Percentiles rank a stretch among this genome's conserved stretches.
Conservation (phyloP, 2,888 invertebrate genomes). For the Cheilosia grossa region DNA sequence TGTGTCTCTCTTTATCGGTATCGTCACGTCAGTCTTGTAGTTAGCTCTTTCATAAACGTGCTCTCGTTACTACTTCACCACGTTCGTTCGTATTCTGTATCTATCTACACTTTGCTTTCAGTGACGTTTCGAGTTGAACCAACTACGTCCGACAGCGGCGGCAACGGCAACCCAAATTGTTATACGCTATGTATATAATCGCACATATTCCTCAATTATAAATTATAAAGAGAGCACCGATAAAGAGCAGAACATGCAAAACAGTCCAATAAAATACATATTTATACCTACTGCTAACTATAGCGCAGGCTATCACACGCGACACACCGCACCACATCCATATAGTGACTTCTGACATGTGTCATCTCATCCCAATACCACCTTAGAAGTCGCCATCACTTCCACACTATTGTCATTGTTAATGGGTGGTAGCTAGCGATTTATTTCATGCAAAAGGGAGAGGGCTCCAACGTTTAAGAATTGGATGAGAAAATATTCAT, state of each 20-base stretch:
- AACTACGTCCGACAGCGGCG: constrained; percentile 32
- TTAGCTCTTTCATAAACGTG: constrained; percentile 56
- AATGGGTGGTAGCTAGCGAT: constrained; percentile 4
- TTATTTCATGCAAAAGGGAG: constrained; percentile 32
- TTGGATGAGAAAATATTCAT: not conserved
- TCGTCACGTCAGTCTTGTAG: constrained; percentile 1
- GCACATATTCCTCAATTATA: constrained; percentile 15
- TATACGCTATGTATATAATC: constrained; percentile 10
- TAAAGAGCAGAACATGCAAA: constrained; percentile 63
- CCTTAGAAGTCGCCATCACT: constrained; percentile 44
- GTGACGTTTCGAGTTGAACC: constrained; percentile 38
- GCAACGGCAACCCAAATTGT: constrained; percentile 24
- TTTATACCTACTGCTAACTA: constrained; percentile 8
- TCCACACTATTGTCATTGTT: constrained; percentile 48
- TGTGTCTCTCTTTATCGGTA: constrained; percentile 22
- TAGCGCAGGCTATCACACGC: no score
- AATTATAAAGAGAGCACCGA: constrained; percentile 52
- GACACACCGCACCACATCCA: constrained; percentile 15
- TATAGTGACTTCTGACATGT: constrained; percentile 48
- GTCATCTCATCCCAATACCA: constrained; percentile 54
- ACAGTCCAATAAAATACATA: constrained; percentile 45
- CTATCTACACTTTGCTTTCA: constrained; percentile 16
- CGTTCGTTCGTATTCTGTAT: constrained; percentile 38
- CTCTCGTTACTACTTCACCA: constrained; percentile 55
- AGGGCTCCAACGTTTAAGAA: constrained; percentile 21